phyloP scores from a whole-genome alignment of 1,140 invertebrate species.

The Drosophila littoralis region DNA sequence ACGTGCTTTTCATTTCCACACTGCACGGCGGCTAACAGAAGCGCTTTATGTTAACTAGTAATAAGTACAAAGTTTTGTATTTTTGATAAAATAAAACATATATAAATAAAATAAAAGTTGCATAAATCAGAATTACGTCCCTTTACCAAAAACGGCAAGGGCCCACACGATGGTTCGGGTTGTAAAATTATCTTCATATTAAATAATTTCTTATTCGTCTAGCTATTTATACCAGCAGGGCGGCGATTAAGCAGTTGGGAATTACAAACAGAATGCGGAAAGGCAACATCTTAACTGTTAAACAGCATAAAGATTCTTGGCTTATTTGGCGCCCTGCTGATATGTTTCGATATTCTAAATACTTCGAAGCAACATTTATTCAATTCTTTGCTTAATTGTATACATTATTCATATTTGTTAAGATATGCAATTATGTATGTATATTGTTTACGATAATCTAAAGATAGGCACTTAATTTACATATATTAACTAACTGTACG shows the following conservation, averaged over 20 bases:
- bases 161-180: conserved; percentile 74
- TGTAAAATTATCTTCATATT: conserved; percentile 63
- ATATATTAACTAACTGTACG: conserved; percentile 77
- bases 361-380: conserved; percentile 78
- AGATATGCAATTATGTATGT: conserved; percentile 54
- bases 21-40: conserved; percentile 86
- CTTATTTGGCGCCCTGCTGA: background rate
- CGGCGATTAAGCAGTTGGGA: conserved; percentile 51
- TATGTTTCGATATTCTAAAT: background rate
- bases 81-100: conserved; percentile 18
- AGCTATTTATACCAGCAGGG: conserved; percentile 11
- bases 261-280: conserved; percentile 20
- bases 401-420: conserved; percentile 53
- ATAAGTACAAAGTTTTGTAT: conserved; percentile 22
- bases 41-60: background rate
- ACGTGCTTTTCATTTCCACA: conserved; percentile 87
- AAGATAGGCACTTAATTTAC: conserved; percentile 77
- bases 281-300: background rate
- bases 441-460: conserved; percentile 54
- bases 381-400: conserved; percentile 61
- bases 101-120: conserved; percentile 8
- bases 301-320: background rate
- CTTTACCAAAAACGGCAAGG: conserved; percentile 66
- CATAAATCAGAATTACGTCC: conserved; percentile 74
- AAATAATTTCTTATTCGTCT: fast-evolving